phyloP scores from a whole-genome alignment of 2,113 vertebrate genomes.

The Perccottus glenii region DNA sequence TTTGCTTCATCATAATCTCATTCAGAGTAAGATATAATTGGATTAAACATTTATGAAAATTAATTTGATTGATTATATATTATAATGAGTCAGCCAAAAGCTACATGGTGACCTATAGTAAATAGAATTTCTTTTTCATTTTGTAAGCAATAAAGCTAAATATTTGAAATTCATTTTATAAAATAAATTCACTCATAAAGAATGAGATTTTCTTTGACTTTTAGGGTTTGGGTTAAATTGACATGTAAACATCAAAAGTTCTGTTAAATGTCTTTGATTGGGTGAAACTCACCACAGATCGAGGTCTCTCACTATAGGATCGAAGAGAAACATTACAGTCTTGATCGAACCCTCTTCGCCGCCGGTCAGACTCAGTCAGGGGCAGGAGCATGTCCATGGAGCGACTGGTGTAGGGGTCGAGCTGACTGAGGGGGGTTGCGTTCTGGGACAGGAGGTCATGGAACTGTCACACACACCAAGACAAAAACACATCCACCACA shows the following conservation, averaged over 20 bases:
- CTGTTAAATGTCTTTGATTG: neutral
- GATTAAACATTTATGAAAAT: no score
- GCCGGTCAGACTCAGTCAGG: slow-evolving; percentile 77
- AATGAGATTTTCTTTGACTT: no score
- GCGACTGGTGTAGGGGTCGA: slow-evolving; percentile 87
- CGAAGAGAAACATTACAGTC: slow-evolving; percentile 78
- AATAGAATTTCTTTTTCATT: no score
- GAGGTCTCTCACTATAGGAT: slow-evolving; percentile 80
- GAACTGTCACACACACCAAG: slow-evolving; percentile 79
- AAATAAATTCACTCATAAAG: no score
- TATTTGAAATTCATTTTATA: no score
- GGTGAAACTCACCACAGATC: slow-evolving; percentile 67
- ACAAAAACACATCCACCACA: slow-evolving; percentile 24
- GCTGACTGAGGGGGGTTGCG: slow-evolving; percentile 85
- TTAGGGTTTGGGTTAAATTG: no score
- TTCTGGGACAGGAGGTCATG: slow-evolving; percentile 91
- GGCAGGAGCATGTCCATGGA: slow-evolving; percentile 90
- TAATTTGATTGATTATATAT: no score
- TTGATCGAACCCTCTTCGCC: slow-evolving; percentile 82
- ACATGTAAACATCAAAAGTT: neutral
- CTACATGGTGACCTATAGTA: no score
- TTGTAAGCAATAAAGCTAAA: no score
- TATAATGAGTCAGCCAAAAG: no score
- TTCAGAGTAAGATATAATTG: no score
- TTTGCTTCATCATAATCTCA: no score